A percentile compares a stretch with the other conserved stretches of the same genome.
Conservation (phyloP, 2,797 vertebrate species). For the Mergus octosetaceus region DNA sequence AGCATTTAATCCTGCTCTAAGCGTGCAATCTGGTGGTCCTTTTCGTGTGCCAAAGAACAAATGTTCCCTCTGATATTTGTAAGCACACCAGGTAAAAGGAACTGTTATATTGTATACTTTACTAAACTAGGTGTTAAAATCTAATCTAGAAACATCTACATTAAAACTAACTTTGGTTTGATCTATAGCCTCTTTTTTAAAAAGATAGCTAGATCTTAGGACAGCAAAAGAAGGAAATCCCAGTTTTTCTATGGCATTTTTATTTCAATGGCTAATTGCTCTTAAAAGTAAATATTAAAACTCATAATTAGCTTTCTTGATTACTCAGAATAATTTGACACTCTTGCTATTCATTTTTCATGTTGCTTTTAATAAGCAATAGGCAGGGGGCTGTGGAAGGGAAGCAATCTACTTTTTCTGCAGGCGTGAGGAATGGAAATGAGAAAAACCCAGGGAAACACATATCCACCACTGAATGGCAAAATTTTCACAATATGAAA, state of each 20-base stretch:
- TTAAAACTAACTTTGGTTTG: background rate
- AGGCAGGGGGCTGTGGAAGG: background rate
- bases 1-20: background rate
- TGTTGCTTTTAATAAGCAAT: background rate
- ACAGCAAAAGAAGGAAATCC: background rate
- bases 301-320: background rate
- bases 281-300: constrained; percentile 23
- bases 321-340: background rate
- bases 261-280: background rate
- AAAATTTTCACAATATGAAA: background rate
- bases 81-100: background rate
- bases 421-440: background rate
- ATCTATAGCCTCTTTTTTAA: background rate
- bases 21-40: background rate
- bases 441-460: background rate
- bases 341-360: background rate
- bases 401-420: background rate
- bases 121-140: background rate
- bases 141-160: background rate
- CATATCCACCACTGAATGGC: rapidly evolving
- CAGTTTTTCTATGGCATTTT: background rate
- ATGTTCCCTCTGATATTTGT: background rate
- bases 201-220: background rate
- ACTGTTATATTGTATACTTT: background rate
- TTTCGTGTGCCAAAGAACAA: background rate